Base-by-base conservation (phyloP, 1,140 invertebrate species). In the Bombus breviceps region DNA sequence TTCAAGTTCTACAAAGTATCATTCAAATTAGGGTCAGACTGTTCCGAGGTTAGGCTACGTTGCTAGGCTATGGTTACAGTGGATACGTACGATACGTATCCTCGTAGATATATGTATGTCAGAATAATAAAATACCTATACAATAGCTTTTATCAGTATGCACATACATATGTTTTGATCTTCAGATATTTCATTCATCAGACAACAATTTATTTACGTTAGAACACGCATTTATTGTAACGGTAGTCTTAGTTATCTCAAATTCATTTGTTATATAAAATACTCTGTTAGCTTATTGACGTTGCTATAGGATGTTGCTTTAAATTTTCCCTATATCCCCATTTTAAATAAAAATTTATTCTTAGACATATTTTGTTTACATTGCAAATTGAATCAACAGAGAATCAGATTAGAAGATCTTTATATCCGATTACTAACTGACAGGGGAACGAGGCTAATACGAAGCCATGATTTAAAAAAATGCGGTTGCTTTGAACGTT, bases 381-480 rank as follows among this genome's bases (percentile, higher is more conserved):
- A 78, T 39, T n/a, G 28, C 13, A 71, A 69, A 83, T 34, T 43
- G 64, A 75, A 83, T 78, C 64, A 6, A 43, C 1, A 34, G 74
- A 69, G 78, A 83, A 83, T 83, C 4, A 78, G 47, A 71, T 83
- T 83, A 69, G 68, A 68, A 69, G 62, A 6, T 57, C 43, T 41
- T 28, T 41, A 32, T 32, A 77, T 83, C n/a, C 81, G 77, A 83
- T 83, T 83, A 83, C 43, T 18, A 0, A 32, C 9, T 25, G 34
- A 18, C 28, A n/a, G 1, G 8, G 6, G 47, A 83, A 83, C 13
- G 47, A 57, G 82, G 82, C 37, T 78, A 75, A 78, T n/a, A 83
- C 37, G 64, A 76, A 83, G 43, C 59, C 41, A 41, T 69, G 43
- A 69, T 57, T 68, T 32, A 9, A 1, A 15, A 47, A 6, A 66